Base-by-base conservation (phyloP, 92 coral and sea anemone species). In the Parazoanthus darwini region DNA sequence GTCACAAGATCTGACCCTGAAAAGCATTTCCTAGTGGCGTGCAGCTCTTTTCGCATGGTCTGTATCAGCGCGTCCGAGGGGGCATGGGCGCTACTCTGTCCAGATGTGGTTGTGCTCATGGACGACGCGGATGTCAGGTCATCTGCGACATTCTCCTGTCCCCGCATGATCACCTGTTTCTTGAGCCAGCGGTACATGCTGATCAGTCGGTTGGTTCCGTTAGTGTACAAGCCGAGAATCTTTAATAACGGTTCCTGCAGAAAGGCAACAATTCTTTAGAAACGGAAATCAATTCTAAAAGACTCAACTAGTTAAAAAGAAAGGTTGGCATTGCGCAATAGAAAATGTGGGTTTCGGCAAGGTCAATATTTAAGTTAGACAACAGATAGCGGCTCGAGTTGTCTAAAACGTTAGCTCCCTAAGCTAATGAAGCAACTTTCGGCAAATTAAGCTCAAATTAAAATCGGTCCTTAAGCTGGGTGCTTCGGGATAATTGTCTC, bases 61-160 rank as follows among this genome's bases (percentile, higher is more conserved):
- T 95, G 96, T 82, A 95, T 90, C 83, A 95, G 80, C 50, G 77
- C 76, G 89, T 95, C 98, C 13, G 96, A 89, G 50, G 96, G 98
- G 46, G 94, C 89, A 84, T 91, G 94, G 44, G 78, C 86, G 36
- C 92, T 38, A 88, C 94, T 89, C 67, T 86, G 93, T 35, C 92
- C 96, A 38, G 98, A 95, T 20, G 79, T 0, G 39, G 83, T 81
- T 29, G 86, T 73, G 82, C 98, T 92, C 73, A 84, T 81, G 9
- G 98, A 93, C 63, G 98, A 95, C 22, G 37, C 79, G 15, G 87
- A 71, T 51, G 91, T 83, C 42, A 58, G 78, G 73, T 93, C 98
- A 33, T 95, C 96, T 10, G 76, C 78, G 50, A 84, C 89, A 68
- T 79, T 44, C 77, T 88, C 89, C 18, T 39, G 88, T 66, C 80